Evolutionary conservation across 2,888 invertebrate species (phyloP), one percentile per base, ranked within the genome.

Genomic region (Rotaria magnacalcarata): DNA sequence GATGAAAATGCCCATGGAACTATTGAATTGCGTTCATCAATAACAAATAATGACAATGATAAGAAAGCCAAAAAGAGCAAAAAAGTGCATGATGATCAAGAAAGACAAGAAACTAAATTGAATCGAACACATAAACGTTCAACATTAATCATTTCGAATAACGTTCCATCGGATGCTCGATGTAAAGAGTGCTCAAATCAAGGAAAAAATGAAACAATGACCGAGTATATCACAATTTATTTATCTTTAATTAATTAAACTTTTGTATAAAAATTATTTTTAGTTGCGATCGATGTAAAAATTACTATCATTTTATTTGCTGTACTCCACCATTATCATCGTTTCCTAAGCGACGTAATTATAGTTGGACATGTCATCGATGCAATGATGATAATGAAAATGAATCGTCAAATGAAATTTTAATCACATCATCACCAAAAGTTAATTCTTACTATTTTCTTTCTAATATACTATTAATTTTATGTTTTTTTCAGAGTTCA

Each of bases 231-330:
- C 7, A n/a, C 6, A 60, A 60, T 14, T n/a, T 19, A n/a, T 19
- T 27, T 11, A 14, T 27, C n/a, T 27, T 19, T 60, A n/a, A 10
- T n/a, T n/a, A 2, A 60, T 60, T 27, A 3, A 19, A 6, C 7
- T 41, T 21, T 75, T 6, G 2, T 67, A 27, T 21, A 47, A 10
- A 47, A 47, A 47, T 47, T 47, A 47, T 41, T 75, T 75, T 21
- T 43, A 80, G 80, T 80, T 80, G 80, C 47, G 80, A 80, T 80
- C 8, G 34, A 80, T 80, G 80, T 34, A 80, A 80, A 80, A 43
- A 24, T 43, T 80, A 24, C 47, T 80, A 80, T 47, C 80, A 80
- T 80, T 80, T 47, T 47, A 24, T 24, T n/a, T 80, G 80, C 47
- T 80, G 80, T 43, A 14, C n/a, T 10, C 80, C 80, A 24, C 43